Conservation (phyloP, 2,113 vertebrate genomes). For the Melanerpes formicivorus region DNA sequence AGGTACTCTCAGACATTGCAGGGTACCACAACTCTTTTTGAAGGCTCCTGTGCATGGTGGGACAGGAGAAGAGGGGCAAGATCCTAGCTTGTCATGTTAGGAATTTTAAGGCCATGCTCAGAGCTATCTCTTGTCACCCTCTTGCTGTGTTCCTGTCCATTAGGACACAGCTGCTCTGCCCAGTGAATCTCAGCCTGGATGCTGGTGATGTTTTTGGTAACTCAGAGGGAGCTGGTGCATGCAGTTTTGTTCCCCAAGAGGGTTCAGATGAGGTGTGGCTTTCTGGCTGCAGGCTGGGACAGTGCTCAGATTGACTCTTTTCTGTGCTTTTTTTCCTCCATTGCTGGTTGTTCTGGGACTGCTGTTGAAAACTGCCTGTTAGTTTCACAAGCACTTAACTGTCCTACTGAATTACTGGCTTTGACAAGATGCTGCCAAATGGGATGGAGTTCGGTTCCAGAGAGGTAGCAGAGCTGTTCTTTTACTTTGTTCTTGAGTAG, state of each 20-base stretch:
- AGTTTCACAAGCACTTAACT: not conserved
- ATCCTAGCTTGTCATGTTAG: not conserved
- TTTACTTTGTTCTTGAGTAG: not conserved
- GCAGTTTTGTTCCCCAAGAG: not conserved
- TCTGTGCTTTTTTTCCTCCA: not conserved
- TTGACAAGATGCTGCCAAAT: not conserved
- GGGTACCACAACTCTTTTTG: not conserved
- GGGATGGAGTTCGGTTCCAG: not conserved
- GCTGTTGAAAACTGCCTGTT: not conserved
- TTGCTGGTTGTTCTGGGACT: not conserved
- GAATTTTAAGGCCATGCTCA: not conserved
- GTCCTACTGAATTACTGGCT: not conserved
- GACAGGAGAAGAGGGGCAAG: not conserved
- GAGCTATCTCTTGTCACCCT: not conserved
- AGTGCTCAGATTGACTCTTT: not conserved
- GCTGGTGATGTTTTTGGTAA: not conserved
- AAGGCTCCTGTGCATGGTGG: not conserved
- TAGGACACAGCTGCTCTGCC: not conserved
- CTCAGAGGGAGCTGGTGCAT: rapidly evolving
- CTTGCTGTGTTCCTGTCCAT: not conserved
- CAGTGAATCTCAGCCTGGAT: not conserved
- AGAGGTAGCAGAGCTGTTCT: not conserved
- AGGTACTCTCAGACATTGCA: not conserved
- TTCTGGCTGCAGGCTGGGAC: constrained; percentile 13
- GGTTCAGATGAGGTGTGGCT: not conserved